These are phyloP conservation scores for Bombus vancouverensis DNA, from an alignment of 1,140 invertebrate species.

Conservation along the genomic window DNA sequence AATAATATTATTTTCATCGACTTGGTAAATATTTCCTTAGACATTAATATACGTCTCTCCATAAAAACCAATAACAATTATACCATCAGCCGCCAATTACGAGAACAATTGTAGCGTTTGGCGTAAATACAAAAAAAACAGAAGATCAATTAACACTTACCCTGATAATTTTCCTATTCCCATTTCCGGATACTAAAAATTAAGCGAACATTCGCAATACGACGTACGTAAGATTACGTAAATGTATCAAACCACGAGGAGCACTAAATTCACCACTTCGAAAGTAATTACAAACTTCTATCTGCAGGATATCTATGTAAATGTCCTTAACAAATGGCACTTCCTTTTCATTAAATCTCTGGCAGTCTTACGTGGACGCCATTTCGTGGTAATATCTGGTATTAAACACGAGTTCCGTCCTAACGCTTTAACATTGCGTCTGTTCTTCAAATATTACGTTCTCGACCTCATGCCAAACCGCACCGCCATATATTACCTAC, in stretches of 20 bases:
- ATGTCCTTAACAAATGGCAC: not conserved
- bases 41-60: too few relatives aligned
- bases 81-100: not conserved
- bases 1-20: too few relatives aligned
- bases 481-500: conserved; percentile 25
- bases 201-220: not conserved
- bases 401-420: not conserved
- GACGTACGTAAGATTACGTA: not conserved
- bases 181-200: not conserved
- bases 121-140: not conserved
- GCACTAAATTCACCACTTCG: not conserved
- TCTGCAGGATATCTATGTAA: not conserved
- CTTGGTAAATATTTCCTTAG: not conserved
- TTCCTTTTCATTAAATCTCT: conserved; percentile 13
- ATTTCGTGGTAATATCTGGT: not conserved
- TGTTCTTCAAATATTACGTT: conserved; percentile 35
- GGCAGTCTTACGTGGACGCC: not conserved
- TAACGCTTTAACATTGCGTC: conserved; percentile 32
- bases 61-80: not conserved
- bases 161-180: not conserved
- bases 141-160: not conserved
- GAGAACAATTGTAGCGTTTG: too few relatives aligned
- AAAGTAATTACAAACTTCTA: not conserved
- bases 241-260: not conserved
- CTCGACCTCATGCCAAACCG: conserved; percentile 27